Percentiles rank a stretch among this genome's conserved stretches.
phyloP scores from a whole-genome alignment of 2,113 vertebrate species.

The Cyphomyrus plagiostoma region DNA sequence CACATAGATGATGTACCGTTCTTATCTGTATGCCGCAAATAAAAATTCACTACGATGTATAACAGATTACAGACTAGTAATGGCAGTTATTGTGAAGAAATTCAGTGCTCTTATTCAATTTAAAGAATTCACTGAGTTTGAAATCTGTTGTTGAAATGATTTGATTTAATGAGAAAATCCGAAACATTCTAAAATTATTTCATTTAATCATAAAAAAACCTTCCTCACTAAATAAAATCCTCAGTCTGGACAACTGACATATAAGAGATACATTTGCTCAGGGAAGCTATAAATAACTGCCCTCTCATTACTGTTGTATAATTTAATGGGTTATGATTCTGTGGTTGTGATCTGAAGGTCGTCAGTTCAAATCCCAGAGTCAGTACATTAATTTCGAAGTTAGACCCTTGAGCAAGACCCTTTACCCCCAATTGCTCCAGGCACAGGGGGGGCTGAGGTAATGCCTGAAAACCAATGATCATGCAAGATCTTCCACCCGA shows the following conservation, averaged over 20 bases:
- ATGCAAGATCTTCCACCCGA: background rate
- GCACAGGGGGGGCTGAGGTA: background rate
- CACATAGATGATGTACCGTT: background rate
- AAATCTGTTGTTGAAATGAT: background rate
- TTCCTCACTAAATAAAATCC: background rate
- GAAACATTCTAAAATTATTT: background rate
- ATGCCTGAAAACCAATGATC: background rate
- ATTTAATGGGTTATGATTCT: background rate
- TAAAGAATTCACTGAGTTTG: background rate
- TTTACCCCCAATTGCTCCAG: background rate
- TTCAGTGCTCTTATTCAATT: background rate
- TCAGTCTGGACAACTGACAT: background rate
- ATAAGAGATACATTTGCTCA: background rate
- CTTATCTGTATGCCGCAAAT: background rate
- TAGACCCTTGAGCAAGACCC: background rate
- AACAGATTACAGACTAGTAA: background rate
- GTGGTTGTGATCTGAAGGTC: background rate
- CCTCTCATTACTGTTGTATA: background rate
- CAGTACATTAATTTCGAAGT: background rate
- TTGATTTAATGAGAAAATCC: background rate
- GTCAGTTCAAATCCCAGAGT: background rate
- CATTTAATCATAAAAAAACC: background rate
- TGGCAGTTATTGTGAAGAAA: background rate
- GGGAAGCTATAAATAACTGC: background rate
- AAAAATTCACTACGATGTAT: background rate